Conservation (phyloP, 2,888 invertebrate genomes). For the Keiferia lycopersicella region DNA sequence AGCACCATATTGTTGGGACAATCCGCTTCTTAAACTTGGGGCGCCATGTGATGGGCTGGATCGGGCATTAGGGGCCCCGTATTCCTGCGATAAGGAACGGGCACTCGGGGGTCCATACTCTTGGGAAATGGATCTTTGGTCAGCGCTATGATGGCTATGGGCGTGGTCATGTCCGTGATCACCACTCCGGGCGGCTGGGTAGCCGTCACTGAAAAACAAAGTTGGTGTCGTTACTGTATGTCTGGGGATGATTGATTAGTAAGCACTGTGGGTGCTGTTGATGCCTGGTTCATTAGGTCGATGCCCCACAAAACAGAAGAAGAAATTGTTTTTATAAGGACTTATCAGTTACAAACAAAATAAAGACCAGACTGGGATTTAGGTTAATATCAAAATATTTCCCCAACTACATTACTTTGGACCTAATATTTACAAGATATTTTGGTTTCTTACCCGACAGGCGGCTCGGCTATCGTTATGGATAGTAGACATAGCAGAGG, state of each 20-base stretch:
- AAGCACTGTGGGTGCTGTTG: too few species aligned
- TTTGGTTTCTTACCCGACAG: slow-evolving; percentile 55
- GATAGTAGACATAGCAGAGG: slow-evolving; percentile 52
- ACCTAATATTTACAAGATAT: not conserved
- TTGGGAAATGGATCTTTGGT: slow-evolving; percentile 40
- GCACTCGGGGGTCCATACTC: slow-evolving; percentile 38
- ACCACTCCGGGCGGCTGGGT: slow-evolving; percentile 49
- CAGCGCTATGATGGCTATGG: slow-evolving; percentile 36
- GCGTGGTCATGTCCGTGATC: slow-evolving; percentile 42
- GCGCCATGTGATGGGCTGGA: slow-evolving; percentile 41
- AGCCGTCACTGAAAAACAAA: slow-evolving; percentile 55
- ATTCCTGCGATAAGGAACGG: slow-evolving; percentile 39
- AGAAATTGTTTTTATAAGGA: too few species aligned
- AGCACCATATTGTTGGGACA: slow-evolving; percentile 46
- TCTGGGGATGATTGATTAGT: too few species aligned
- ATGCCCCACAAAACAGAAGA: too few species aligned
- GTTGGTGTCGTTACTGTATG: not conserved
- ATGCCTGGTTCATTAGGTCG: too few species aligned
- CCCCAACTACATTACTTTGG: too few species aligned
- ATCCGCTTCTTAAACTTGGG: slow-evolving; percentile 33
- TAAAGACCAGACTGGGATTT: too few species aligned
- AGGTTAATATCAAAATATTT: too few species aligned
- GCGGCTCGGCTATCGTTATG: slow-evolving; percentile 58
- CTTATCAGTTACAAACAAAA: too few species aligned
- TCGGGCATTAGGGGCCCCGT: slow-evolving; percentile 38